Evolutionary conservation across 2,797 vertebrate genomes (phyloP).

Genomic region (Dicrostonyx torquatus): DNA sequence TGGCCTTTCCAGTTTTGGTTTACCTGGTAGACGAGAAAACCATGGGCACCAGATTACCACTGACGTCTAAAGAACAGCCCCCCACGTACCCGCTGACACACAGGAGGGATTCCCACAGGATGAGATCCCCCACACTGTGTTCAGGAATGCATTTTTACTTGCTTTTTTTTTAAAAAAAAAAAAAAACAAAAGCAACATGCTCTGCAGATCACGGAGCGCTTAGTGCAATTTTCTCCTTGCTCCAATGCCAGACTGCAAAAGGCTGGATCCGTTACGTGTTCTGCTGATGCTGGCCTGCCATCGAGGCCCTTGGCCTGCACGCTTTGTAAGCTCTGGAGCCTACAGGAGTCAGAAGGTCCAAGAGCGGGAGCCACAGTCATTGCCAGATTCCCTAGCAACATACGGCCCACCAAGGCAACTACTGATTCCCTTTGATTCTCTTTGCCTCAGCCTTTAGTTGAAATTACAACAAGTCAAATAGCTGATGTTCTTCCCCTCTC

Average conservation of each 20-base stretch:
- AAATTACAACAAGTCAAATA: slow-evolving; percentile 99
- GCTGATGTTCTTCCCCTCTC: slow-evolving; percentile 98
- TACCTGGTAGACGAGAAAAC: slow-evolving; percentile 73
- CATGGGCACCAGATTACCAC: slow-evolving; percentile 66
- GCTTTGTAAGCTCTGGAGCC: slow-evolving; percentile 82
- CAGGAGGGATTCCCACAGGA: slow-evolving; percentile 60
- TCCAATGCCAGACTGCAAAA: slow-evolving; percentile 76
- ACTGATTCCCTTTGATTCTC: slow-evolving; percentile 61
- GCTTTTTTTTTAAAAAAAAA: no score
- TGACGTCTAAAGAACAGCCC: slow-evolving; percentile 55
- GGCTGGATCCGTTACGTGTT: slow-evolving; percentile 75
- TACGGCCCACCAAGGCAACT: slow-evolving; percentile 70
- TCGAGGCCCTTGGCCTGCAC: slow-evolving; percentile 80
- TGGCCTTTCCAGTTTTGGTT: slow-evolving; percentile 69
- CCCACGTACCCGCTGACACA: slow-evolving; percentile 52
- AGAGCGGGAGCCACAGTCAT: slow-evolving; percentile 82
- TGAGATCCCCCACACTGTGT: slow-evolving; percentile 56
- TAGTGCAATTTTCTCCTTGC: slow-evolving; percentile 78
- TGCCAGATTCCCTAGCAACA: slow-evolving; percentile 69
- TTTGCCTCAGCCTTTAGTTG: slow-evolving; percentile 87
- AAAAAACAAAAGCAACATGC: slow-evolving; percentile 78
- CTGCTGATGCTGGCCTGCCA: slow-evolving; percentile 80
- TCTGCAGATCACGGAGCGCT: slow-evolving; percentile 69
- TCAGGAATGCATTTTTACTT: slow-evolving; percentile 76
- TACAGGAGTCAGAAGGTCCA: slow-evolving; percentile 84